Base-by-base conservation (phyloP, 2,113 vertebrate genomes). In the Pagrus major region DNA sequence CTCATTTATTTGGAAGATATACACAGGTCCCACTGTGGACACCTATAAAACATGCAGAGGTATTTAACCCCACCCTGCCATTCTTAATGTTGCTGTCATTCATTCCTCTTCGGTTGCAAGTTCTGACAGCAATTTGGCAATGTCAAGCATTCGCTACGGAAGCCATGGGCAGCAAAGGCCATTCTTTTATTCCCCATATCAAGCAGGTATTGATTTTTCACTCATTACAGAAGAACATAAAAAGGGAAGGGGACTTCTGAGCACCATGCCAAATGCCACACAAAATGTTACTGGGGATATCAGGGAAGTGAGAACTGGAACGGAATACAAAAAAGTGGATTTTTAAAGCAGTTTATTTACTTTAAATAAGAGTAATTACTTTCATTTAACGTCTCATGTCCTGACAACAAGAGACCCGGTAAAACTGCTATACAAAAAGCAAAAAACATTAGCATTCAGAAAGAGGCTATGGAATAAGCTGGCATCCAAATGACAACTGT, bases 61-160 rank as follows among this genome's bases (percentile, higher is more conserved):
- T 77, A 68, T 91, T 88, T 93, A 90, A 75, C 89, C 84, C 56
- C 46, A 80, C 84, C 85, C 84, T 67, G 75, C 71, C 56, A 64
- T 86, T 90, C 84, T 88, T 93, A 91, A 93, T 67, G 90, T 33
- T 84, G 71, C 83, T 92, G 89, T 91, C 92, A 93, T 90, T 94
- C 90, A 86, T 92, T 89, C 82, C 89, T 82, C 81, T 76, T 59
- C 52, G 77, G 80, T 85, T 83, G 77, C 76, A 21, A 78, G 61
- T 89, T 94, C 86, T 91, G 94, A 94, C 94, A 91, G 83, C 78
- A 89, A 91, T 86, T 91, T 80, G 89, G 85, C 78, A 94, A 46
- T 83, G 67, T 46, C 87, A 82, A 70, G 75, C 85, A 44, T 46
- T 71, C 46, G 31, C 85, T 71, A 56, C 78, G 67, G 75, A 54